Conservation (phyloP, 2,113 vertebrate species). For the Cyprichromis sp. region DNA sequence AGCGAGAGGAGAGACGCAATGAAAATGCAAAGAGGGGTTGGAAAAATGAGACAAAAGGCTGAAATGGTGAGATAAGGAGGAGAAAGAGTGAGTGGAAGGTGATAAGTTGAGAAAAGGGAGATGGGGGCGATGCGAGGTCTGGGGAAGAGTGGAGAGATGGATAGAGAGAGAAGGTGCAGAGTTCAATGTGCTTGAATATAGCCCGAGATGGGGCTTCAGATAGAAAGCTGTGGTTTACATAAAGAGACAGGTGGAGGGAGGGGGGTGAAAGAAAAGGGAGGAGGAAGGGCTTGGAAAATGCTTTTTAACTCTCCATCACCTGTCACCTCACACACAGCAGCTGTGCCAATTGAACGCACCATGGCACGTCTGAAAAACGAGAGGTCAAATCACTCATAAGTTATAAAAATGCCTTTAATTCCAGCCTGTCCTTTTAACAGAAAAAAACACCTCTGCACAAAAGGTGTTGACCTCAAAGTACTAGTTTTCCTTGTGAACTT, state of each 20-base stretch:
- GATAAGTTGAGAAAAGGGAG: slow-evolving; percentile 14
- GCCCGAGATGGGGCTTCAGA: slow-evolving; percentile 1
- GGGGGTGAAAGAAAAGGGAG: not conserved
- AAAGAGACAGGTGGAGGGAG: slow-evolving; percentile 36
- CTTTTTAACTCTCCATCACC: slow-evolving; percentile 48
- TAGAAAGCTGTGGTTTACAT: slow-evolving; percentile 8
- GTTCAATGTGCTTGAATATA: not conserved
- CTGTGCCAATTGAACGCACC: slow-evolving; percentile 39
- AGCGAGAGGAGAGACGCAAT: not conserved
- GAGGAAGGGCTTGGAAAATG: slow-evolving; percentile 28
- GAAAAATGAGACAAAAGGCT: slow-evolving; percentile 7
- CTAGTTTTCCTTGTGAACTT: not conserved
- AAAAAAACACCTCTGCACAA: not conserved
- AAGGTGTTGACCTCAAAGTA: slow-evolving; percentile 40
- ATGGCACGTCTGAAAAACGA: not conserved
- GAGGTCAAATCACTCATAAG: slow-evolving; percentile 43
- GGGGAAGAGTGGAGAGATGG: not conserved
- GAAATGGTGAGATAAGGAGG: slow-evolving; percentile 14
- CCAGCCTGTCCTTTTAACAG: not conserved
- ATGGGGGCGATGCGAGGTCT: not conserved
- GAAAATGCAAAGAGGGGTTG: not conserved
- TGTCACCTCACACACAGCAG: slow-evolving; percentile 50
- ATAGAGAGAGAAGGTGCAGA: not conserved
- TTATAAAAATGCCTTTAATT: slow-evolving; percentile 35
- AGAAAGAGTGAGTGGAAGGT: not conserved